Percentiles rank a stretch among this genome's conserved stretches.
These are phyloP conservation scores for Physella acuta DNA, from an alignment of 1,140 invertebrate genomes.

Conservation along the genomic window DNA sequence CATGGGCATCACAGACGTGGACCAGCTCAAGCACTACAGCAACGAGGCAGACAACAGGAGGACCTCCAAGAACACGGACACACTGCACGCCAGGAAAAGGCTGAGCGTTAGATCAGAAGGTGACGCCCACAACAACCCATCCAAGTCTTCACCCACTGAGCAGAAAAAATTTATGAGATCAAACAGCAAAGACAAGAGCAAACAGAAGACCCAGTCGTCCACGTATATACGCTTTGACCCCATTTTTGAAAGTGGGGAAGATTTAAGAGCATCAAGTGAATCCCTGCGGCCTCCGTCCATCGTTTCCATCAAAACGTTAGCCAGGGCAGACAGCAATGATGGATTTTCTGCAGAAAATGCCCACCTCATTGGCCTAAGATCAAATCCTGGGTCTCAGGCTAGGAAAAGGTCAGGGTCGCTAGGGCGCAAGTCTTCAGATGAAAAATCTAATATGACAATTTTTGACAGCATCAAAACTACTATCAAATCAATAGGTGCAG, in stretches of 20 bases:
- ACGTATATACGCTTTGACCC: slow-evolving; percentile 55
- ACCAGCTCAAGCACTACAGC: slow-evolving; percentile 39
- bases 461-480: slow-evolving; percentile 39
- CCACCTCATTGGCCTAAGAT: slow-evolving; percentile 18
- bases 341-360: slow-evolving; percentile 25
- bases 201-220: slow-evolving; percentile 37
- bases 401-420: slow-evolving; percentile 15
- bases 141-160: slow-evolving; percentile 29
- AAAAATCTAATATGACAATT: slow-evolving; percentile 32
- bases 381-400: slow-evolving; percentile 16
- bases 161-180: neutral
- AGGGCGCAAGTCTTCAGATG: slow-evolving; percentile 25
- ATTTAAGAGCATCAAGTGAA: slow-evolving; percentile 40
- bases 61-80: neutral
- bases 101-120: slow-evolving; percentile 27
- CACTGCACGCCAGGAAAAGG: slow-evolving; percentile 29
- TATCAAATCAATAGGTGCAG: slow-evolving; percentile 36
- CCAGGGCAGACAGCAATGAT: slow-evolving; percentile 21
- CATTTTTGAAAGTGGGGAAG: slow-evolving; percentile 52
- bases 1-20: slow-evolving; percentile 53
- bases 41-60: slow-evolving; percentile 17
- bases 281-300: slow-evolving; percentile 39
- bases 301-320: slow-evolving; percentile 28
- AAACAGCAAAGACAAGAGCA: slow-evolving; percentile 34
- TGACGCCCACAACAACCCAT: slow-evolving; percentile 16